phyloP scores from a whole-genome alignment of 2,888 invertebrate species.

The Digitonthophagus gazella region DNA sequence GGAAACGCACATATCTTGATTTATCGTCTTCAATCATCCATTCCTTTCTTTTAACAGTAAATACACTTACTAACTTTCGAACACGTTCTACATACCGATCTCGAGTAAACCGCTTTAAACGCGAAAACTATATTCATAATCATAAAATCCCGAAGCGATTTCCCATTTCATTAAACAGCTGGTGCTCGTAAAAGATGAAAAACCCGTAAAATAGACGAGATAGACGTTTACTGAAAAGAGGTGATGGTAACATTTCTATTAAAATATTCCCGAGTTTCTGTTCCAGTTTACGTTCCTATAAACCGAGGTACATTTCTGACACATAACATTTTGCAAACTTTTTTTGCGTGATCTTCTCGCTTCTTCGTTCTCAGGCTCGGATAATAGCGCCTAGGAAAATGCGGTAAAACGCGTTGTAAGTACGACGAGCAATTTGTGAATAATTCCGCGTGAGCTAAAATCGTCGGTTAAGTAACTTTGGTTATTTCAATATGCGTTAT shows the following conservation, averaged over 20 bases:
- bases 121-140: neutral
- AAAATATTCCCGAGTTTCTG: neutral
- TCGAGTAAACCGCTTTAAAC: neutral
- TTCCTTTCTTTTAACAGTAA: neutral
- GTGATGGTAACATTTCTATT: neutral
- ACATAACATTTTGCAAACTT: neutral
- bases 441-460: neutral
- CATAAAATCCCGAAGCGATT: neutral
- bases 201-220: neutral
- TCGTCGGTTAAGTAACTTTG: neutral
- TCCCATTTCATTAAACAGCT: neutral
- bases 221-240: neutral
- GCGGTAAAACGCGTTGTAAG: neutral
- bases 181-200: neutral
- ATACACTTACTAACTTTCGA: neutral
- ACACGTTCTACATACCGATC: neutral
- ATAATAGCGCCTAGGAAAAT: neutral
- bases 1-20: neutral
- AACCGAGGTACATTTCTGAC: neutral
- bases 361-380: neutral
- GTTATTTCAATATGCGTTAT: neutral
- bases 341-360: neutral
- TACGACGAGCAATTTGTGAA: neutral
- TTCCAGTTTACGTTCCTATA: neutral
- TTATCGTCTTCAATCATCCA: neutral